phyloP scores from a whole-genome alignment of 2,888 invertebrate genomes.

The Mesoligia furuncula region DNA sequence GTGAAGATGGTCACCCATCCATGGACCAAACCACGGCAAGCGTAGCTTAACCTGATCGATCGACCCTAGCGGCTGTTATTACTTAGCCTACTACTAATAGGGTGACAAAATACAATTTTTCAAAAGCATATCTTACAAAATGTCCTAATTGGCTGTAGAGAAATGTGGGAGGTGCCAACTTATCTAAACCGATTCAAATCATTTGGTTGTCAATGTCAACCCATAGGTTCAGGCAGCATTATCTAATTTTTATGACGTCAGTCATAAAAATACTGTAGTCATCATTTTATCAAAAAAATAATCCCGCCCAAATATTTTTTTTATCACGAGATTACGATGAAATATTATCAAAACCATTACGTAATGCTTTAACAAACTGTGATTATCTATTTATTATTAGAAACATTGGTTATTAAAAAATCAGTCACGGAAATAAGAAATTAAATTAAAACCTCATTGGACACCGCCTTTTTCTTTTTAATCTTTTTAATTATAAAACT shows the following conservation, averaged over 20 bases:
- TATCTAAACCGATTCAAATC: neutral
- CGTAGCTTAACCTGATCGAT: too few relatives aligned
- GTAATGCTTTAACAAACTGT: neutral
- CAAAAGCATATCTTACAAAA: neutral
- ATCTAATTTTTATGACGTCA: neutral
- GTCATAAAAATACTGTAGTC: constrained; percentile 12
- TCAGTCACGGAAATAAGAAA: constrained; percentile 43
- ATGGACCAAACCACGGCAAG: too few relatives aligned
- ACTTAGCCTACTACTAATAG: neutral
- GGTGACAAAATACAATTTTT: neutral
- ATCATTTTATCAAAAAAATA: constrained; percentile 5
- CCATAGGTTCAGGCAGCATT: neutral
- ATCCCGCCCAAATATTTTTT: constrained; percentile 10
- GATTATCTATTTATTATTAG: constrained; percentile 50
- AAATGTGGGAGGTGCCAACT: neutral
- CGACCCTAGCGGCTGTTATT: too few relatives aligned
- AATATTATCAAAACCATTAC: constrained; percentile 21
- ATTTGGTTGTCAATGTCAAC: neutral
- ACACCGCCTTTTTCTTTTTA: constrained; percentile 48
- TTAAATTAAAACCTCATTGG: constrained; percentile 59
- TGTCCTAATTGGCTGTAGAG: neutral
- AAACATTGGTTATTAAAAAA: constrained; percentile 37
- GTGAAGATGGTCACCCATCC: too few relatives aligned
- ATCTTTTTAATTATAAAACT: constrained; percentile 57
- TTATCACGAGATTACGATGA: constrained; percentile 4